Percentiles rank a stretch among this genome's conserved stretches.
phyloP scores from a whole-genome alignment of 2,888 invertebrate genomes.

The Autographa gamma region DNA sequence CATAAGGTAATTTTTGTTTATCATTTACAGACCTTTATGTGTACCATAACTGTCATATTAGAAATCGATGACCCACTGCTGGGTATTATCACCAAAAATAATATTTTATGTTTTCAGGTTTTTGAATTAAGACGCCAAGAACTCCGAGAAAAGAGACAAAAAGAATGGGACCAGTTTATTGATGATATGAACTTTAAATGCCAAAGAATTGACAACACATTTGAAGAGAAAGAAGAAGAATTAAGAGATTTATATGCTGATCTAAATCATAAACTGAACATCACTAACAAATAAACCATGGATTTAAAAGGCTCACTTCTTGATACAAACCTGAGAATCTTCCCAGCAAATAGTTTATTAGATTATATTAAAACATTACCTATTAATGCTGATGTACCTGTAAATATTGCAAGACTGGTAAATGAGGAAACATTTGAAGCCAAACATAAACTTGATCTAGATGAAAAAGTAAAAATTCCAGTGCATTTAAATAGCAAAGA shows the following conservation, averaged over 20 bases:
- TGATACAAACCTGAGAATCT: constrained; percentile 90
- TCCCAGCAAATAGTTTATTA: constrained; percentile 89
- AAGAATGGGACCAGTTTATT: constrained; percentile 93
- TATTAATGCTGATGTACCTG: constrained; percentile 84
- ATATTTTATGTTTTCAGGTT: constrained; percentile 61
- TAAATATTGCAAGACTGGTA: constrained; percentile 81
- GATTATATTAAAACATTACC: constrained; percentile 87
- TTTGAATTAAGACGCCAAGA: constrained; percentile 69
- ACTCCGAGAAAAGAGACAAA: constrained; percentile 76
- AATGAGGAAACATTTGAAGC: constrained; percentile 59
- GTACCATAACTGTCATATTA: too few species aligned
- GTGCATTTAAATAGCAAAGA: constrained; percentile 69
- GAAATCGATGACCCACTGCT: too few species aligned
- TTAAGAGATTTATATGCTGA: constrained; percentile 92
- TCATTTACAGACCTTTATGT: too few species aligned
- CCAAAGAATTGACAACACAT: constrained; percentile 92
- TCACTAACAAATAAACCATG: constrained; percentile 84
- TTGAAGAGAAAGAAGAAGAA: constrained; percentile 94
- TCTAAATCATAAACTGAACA: constrained; percentile 92
- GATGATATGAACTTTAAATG: constrained; percentile 94
- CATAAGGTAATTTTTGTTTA: constrained; percentile 83
- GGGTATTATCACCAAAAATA: too few species aligned
- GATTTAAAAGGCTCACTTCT: constrained; percentile 89
- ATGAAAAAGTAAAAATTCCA: constrained; percentile 54
- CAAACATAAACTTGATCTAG: constrained; percentile 46